Evolutionary conservation across 2,113 vertebrate species (phyloP).

Genomic region (Aphelocoma coerulescens): DNA sequence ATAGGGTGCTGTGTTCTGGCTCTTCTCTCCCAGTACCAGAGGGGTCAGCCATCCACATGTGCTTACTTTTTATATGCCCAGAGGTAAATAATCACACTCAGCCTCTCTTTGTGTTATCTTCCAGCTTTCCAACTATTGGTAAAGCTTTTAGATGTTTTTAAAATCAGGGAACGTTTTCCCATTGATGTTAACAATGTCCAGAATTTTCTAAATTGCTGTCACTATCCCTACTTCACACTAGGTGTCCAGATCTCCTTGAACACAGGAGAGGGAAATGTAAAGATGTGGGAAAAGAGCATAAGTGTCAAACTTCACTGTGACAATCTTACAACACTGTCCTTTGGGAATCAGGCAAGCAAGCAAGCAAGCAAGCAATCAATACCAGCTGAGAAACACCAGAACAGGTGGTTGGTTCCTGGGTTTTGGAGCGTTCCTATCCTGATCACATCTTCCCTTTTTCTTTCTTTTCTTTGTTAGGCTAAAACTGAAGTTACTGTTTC

Average conservation of each 20-base stretch:
- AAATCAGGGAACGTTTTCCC: neutral
- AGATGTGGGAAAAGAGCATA: neutral
- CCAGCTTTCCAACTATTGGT: neutral
- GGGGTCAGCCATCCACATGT: slow-evolving; percentile 8
- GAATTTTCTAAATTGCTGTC: neutral
- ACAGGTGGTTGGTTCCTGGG: neutral
- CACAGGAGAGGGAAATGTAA: neutral
- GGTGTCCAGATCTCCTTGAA: neutral
- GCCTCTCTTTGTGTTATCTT: neutral
- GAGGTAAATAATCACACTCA: neutral
- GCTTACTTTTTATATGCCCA: neutral
- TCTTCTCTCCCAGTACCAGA: neutral
- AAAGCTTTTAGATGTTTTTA: neutral
- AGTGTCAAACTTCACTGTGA: neutral
- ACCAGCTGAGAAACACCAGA: neutral
- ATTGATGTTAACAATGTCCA: neutral
- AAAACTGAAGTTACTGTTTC: slow-evolving; percentile 31
- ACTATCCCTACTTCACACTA: neutral
- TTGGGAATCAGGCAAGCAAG: neutral
- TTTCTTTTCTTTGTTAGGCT: neutral
- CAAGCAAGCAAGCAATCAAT: neutral
- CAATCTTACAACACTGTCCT: neutral
- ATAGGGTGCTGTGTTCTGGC: slow-evolving; percentile 30
- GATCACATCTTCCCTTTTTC: neutral
- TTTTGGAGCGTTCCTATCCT: neutral